Percentiles rank a stretch among this genome's conserved stretches.
phyloP scores from a whole-genome alignment of 2,113 vertebrate genomes.

The Amia ocellicauda region DNA sequence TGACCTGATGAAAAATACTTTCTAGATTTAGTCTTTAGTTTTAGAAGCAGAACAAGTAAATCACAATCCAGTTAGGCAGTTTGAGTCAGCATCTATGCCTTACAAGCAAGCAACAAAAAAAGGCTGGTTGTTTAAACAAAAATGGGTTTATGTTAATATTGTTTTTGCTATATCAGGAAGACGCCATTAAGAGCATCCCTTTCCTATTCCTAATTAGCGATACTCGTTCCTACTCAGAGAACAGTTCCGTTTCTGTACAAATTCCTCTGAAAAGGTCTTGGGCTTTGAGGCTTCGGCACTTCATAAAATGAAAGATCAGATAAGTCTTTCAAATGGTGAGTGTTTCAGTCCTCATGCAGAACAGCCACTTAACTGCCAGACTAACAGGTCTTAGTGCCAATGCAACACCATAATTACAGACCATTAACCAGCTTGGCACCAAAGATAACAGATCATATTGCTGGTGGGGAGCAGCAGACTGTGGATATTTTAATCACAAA shows the following conservation, averaged over 20 bases:
- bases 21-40: too few relatives aligned
- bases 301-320: constrained; percentile 46
- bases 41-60: too few relatives aligned
- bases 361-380: constrained; percentile 41
- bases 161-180: background rate
- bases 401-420: constrained; percentile 50
- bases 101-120: too few relatives aligned
- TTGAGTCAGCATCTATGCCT: too few relatives aligned
- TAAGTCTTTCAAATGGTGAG: constrained; percentile 36
- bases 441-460: constrained; percentile 52
- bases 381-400: constrained; percentile 43
- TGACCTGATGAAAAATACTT: too few relatives aligned
- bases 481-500: constrained; percentile 47
- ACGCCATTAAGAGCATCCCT: background rate
- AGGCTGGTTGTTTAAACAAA: background rate
- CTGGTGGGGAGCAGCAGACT: constrained; percentile 34
- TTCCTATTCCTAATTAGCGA: background rate
- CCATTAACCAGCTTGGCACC: constrained; percentile 30
- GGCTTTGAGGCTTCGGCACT: constrained; percentile 36
- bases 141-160: background rate
- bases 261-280: background rate
- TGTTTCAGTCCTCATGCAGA: constrained; percentile 14
- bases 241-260: background rate
- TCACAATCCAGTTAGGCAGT: too few relatives aligned
- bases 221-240: background rate